Base-by-base conservation (phyloP, 2,797 vertebrate species). In the Sebastes aleutianus region DNA sequence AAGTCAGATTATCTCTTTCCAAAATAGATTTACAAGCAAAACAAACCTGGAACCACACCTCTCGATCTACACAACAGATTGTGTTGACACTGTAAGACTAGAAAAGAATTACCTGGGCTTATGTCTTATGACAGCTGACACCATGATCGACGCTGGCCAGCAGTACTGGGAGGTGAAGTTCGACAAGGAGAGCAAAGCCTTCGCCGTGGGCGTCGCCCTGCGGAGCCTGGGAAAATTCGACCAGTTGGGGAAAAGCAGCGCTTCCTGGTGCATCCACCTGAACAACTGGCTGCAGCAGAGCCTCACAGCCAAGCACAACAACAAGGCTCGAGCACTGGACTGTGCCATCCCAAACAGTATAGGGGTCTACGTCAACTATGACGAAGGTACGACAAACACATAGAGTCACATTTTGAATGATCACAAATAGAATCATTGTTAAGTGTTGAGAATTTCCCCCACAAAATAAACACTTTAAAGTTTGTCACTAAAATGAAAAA, bases 221-320 rank as follows among this genome's bases (percentile, higher is more conserved):
- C 95, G 98, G 8, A 97, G 94, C 89, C 95, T 99, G 47, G 98
- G 98, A 32, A 95, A 96, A 29, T 99, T 99, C 0, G 98, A 99
- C 91, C 98, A 98, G 95, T 87, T 99, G 91, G 98, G 98, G 78
- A 98, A 98, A 91, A 99, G 96, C 4, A 81, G 94, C 0, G 96
- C 97, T 0, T 99, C 98, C 53, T 99, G 98, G 98, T 99, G 98
- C 93, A 95, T 99, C 85, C 97, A 99, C 73, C 95, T 98, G 76
- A 99, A 99, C 95, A 99, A 99, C 95, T 99, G 98, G 98, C 96
- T 99, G 67, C 98, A 99, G 94, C 97, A 98, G 96, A 98, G 96
- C 94, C 97, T 99, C 93, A 97, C 97, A 0, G 98, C 98, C 88
- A 99, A 99, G 92, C 97, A 99, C 76, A 97, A 97, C 95, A 99